Evolutionary conservation across 2,797 vertebrate genomes (phyloP).

Genomic region (Sebastiscus albofasciatus): DNA sequence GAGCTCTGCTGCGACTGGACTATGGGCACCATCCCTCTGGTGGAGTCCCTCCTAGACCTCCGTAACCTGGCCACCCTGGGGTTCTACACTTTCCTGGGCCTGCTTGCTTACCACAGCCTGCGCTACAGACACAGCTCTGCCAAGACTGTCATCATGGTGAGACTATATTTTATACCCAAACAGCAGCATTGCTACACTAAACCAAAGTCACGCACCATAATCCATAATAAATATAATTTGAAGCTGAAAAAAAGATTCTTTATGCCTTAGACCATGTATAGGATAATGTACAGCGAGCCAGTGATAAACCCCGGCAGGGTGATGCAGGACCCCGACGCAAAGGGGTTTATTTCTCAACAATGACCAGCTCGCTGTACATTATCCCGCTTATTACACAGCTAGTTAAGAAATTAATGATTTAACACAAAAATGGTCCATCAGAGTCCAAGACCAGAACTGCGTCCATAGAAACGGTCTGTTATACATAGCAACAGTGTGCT

Average conservation of each 20-base stretch:
- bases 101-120: slow-evolving; percentile 90
- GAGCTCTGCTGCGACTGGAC: slow-evolving; percentile 99
- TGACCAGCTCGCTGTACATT: too few relatives aligned
- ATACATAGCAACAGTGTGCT: too few relatives aligned
- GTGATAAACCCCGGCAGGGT: too few relatives aligned
- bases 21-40: slow-evolving; percentile 97
- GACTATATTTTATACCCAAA: neutral
- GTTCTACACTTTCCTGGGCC: slow-evolving; percentile 89
- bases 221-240: neutral
- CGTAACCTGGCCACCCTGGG: slow-evolving; percentile 92
- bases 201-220: neutral
- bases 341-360: too few relatives aligned
- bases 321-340: too few relatives aligned
- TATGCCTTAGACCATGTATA: too few relatives aligned
- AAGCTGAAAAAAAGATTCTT: neutral
- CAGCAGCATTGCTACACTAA: neutral
- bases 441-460: too few relatives aligned
- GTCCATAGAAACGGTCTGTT: too few relatives aligned
- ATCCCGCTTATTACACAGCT: too few relatives aligned
- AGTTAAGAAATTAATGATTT: too few relatives aligned
- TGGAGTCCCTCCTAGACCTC: slow-evolving; percentile 91
- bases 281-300: too few relatives aligned
- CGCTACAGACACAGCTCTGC: slow-evolving; percentile 89
- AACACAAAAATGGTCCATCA: too few relatives aligned
- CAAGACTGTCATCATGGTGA: slow-evolving; percentile 93